A percentile compares a stretch with the other conserved stretches of the same genome.
Conservation (phyloP, 30 jellyfish, hydroid and myxozoan species). For the Phacellophora camtschatica region DNA sequence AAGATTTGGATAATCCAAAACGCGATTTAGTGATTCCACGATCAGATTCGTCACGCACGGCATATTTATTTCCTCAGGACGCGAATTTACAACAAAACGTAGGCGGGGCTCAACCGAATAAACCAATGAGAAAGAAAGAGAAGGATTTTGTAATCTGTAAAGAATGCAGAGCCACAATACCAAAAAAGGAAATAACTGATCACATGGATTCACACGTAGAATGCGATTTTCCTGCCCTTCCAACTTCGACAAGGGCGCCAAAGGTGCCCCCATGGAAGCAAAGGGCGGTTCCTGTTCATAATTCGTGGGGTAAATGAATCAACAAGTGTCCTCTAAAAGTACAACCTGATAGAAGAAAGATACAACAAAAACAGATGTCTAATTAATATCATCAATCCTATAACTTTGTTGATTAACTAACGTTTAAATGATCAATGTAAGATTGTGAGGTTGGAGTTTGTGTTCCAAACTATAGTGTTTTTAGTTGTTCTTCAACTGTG, state of each 20-base stretch:
- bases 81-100: not conserved
- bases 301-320: slow-evolving; percentile 92
- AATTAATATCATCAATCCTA: too few relatives aligned
- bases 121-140: slow-evolving; percentile 1
- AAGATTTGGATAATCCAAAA: not conserved
- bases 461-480: too few relatives aligned
- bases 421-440: too few relatives aligned
- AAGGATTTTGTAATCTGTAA: slow-evolving; percentile 16
- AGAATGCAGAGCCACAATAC: slow-evolving; percentile 47
- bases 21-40: not conserved
- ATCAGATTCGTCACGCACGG: not conserved
- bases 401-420: too few relatives aligned
- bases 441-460: too few relatives aligned
- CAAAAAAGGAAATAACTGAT: slow-evolving; percentile 42
- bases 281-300: slow-evolving; percentile 19
- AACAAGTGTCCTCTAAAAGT: too few relatives aligned
- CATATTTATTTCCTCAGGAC: too few relatives aligned
- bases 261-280: slow-evolving; percentile 21
- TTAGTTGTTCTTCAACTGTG: too few relatives aligned
- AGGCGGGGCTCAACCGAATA: not conserved
- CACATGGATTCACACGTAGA: slow-evolving; percentile 82
- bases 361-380: too few relatives aligned
- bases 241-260: slow-evolving; percentile 31
- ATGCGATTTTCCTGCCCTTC: slow-evolving; percentile 85
- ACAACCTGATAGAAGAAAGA: too few relatives aligned